Evolutionary conservation across 2,797 vertebrate species (phyloP), one percentile per base, ranked within the genome.

Genomic region (Lepus townsendii): DNA sequence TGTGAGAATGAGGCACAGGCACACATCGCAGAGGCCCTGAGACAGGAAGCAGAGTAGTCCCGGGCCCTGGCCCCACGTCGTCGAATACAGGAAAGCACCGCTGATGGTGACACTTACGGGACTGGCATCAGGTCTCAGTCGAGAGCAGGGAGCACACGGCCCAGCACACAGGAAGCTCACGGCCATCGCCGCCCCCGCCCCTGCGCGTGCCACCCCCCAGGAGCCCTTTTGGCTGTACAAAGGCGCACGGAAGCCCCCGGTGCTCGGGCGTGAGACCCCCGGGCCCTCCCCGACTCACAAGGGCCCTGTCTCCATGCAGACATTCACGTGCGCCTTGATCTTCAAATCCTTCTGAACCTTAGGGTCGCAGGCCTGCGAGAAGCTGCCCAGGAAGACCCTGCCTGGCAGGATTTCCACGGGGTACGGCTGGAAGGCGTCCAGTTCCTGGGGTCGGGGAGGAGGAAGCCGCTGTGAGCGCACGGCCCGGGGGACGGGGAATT

Each of bases 401-500:
- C 96, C 98, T 27, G 98, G 97, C 12, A 99, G 42, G 83, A 99
- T 98, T 98, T 99, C 99, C 97, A 99, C 97, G 22, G 99, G 99
- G 92, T 99, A 99, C 0, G 97, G 96, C 96, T 98, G 97, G 91
- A 99, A 96, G 42, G 93, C 98, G 73, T 99, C 99, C 94, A 99
- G 93, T 93, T 99, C 99, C 99, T 99, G 95, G 32, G 52, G 26
- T n/a, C 2, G 17, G 7, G 10, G 62, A 82, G 24, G 30, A 92
- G 26, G 83, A 68, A 86, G 27, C 38, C 27, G 20, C 20, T 24
- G 1, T 52, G 27, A 78, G 30, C 4, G 9, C 0, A 83, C 20
- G 63, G 8, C 42, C 19, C 60, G 50, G 42, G n/a, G 42, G 92
- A 77, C 54, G 47, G 20, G 0, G 35, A 10, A 50, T 78, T 68